A percentile compares a stretch with the other conserved stretches of the same genome.
Conservation (phyloP, 2,113 vertebrate genomes). For the Mobula hypostoma region DNA sequence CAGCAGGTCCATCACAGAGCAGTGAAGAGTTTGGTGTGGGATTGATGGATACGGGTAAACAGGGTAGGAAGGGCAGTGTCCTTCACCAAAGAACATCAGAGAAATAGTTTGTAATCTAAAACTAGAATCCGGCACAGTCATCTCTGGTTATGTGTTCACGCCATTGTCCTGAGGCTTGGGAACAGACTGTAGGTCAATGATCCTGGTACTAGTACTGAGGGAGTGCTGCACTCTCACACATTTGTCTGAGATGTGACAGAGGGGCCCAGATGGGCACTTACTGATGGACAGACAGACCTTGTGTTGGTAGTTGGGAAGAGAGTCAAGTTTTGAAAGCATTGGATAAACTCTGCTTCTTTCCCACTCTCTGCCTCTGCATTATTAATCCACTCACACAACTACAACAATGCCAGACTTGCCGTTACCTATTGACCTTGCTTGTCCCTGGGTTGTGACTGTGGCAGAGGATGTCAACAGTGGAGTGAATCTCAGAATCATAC, state of each 20-base stretch:
- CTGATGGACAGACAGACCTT: no score
- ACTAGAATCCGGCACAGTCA: no score
- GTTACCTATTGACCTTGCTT: background rate
- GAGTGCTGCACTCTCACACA: background rate
- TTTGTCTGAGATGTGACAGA: background rate
- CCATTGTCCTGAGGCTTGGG: background rate
- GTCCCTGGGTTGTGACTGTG: background rate
- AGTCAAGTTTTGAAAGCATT: no score
- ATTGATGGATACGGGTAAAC: no score
- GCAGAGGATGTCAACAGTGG: background rate
- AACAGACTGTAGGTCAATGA: background rate
- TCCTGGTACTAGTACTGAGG: background rate
- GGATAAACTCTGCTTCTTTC: background rate
- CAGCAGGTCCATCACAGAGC: no score
- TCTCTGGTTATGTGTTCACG: background rate
- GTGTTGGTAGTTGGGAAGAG: no score
- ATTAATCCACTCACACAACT: background rate
- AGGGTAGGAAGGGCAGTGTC: no score
- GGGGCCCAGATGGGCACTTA: background rate
- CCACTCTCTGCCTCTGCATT: background rate
- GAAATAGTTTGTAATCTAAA: no score
- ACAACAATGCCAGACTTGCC: background rate
- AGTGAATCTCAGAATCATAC: background rate
- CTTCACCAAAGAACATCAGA: no score
- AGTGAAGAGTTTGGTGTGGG: no score